phyloP scores from a whole-genome alignment of 2,797 vertebrate species.

The Falco cherrug region DNA sequence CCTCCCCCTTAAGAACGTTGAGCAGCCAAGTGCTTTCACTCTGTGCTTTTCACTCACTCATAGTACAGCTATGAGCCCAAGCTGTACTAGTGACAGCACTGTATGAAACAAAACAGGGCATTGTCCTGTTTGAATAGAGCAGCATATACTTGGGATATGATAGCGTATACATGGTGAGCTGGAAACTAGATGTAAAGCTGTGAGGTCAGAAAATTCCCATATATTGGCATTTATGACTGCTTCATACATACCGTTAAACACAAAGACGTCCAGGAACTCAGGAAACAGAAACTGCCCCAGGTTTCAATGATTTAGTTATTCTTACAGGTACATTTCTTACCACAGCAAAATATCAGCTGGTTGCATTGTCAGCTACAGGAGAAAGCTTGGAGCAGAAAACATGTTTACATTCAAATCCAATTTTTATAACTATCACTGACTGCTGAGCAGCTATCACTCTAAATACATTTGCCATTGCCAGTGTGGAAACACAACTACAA shows the following conservation, averaged over 20 bases:
- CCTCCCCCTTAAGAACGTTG: rapidly evolving
- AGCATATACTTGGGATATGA: not conserved
- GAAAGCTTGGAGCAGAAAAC: not conserved
- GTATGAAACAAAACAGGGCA: not conserved
- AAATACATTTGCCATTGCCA: not conserved
- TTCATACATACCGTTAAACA: not conserved
- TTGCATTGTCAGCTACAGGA: not conserved
- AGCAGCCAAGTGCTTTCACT: not conserved
- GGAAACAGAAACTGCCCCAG: not conserved
- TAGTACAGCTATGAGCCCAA: too few species aligned
- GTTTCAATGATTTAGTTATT: not conserved
- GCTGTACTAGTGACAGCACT: not conserved
- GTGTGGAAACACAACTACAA: not conserved
- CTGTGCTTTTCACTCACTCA: too few species aligned
- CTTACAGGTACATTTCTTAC: not conserved
- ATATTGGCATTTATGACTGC: not conserved
- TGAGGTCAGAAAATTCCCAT: not conserved
- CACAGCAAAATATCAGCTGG: not conserved
- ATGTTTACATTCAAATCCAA: not conserved
- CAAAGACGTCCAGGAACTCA: not conserved
- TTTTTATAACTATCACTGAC: not conserved
- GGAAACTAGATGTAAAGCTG: not conserved
- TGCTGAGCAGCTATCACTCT: not conserved
- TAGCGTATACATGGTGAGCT: not conserved
- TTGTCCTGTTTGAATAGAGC: not conserved